Evolutionary conservation across 2,797 vertebrate genomes (phyloP), one percentile per base, ranked within the genome.

Genomic region (Oreochromis grahami): DNA sequence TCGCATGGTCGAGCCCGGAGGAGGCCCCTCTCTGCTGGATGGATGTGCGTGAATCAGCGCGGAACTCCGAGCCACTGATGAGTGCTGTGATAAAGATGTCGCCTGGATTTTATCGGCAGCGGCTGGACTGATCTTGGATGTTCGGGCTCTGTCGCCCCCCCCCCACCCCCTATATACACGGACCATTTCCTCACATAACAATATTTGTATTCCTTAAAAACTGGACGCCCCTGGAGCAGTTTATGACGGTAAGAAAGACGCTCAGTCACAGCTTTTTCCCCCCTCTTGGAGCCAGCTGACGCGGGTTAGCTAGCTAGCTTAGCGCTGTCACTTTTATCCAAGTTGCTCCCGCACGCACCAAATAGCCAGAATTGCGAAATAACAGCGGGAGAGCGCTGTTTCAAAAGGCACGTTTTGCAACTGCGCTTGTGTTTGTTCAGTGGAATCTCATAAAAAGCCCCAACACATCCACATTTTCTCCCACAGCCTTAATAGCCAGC

Each of bases 141-240:
- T 95, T 93, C 88, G 91, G 91, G 93, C 89, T 88, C 26, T 58
- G 48, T 89, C 81, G 88, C 90, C 93, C 93, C 88, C 41, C 41
- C 2, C 2, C 0, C 29, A n/a, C 56, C 15, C 26, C 56, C 17
- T 19, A 15, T 29, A 48, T 52, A 72, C 88, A 68, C 81, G 78
- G 85, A 92, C 78, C 87, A 86, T 94, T 96, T 93, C 84, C 90
- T 93, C 89, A 85, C 68, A 86, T 89, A 52, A 88, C 84, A 87
- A 88, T 94, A 87, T 86, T 80, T 84, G 86, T 85, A 94, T 95
- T 95, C 93, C 89, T 94, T 94, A 94, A 96, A 96, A 96, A 88
- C 96, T 96, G 96, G 96, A 96, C 95, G 87, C 96, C 94, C 90
- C 96, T 94, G 96, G 94, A 96, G 93, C 96, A 93, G 96, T 96